Base-by-base conservation (phyloP, 1,140 invertebrate species). In the Drosophila lacteicornis region DNA sequence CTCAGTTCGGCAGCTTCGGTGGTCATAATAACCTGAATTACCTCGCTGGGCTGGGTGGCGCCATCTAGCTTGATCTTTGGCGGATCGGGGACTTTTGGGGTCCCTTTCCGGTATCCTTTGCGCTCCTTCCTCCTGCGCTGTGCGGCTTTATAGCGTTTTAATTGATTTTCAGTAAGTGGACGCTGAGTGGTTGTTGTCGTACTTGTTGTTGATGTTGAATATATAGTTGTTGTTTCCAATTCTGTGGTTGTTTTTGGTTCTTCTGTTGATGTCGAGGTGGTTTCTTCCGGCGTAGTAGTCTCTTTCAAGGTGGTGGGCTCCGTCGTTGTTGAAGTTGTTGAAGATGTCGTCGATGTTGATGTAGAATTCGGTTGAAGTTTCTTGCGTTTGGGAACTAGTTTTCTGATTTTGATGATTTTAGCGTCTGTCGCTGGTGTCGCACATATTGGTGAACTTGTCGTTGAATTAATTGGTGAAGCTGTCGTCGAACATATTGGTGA, bases 31-130 rank as follows among this genome's bases (percentile, higher is more conserved):
- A 87, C 83, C 36, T 76, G 61, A 36, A 75, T 67, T 13, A 79
- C 61, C 22, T 80, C 84, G 55, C 84, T 87, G 43, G 84, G 60
- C 33, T 84, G 84, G 43, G 74, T 74, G n/a, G 58, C 56, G 12
- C 61, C 69, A 59, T 87, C 84, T 7, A 80, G 12, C 8, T 87
- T 84, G n/a, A 80, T 84, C 40, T 71, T 60, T 0, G 84, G 84
- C 0, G 49, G 49, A 60, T 88, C 80, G 8, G 83, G 84, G 3
- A 88, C 84, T n/a, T 49, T 47, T 0, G 82, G 57, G 0, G 19
- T 47, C 13, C 19, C 36, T 0, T 25, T 55, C 4, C 13, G 13
- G 4, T 51, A 27, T 12, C 30, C 9, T 12, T 45, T 38, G 3
- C 38, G 15, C 40, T 67, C 80, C 3, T 53, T 73, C 0, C 13